A percentile compares a stretch with the other conserved stretches of the same genome.
Evolutionary conservation across 2,113 vertebrate genomes (phyloP).

Genomic region (Electrona antarctica): DNA sequence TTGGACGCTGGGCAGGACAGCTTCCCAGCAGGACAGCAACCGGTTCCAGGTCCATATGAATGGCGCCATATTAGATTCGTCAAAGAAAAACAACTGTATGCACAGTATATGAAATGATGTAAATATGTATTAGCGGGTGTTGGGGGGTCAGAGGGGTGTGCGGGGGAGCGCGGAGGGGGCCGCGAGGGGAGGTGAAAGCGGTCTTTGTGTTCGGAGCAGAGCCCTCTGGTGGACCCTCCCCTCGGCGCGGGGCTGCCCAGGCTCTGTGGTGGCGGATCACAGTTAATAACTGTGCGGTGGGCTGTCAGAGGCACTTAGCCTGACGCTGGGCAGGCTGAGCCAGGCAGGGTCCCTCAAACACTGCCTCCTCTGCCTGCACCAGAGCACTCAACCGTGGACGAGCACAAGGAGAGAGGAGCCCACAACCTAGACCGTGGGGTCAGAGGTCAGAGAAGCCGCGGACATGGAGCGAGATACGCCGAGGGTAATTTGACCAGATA

Average conservation of each 20-base stretch:
- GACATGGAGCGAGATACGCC: constrained; percentile 14
- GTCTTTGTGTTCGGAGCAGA: constrained; percentile 77
- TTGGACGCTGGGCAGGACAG: constrained; percentile 10
- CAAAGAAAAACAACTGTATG: constrained; percentile 27
- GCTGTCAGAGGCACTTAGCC: constrained; percentile 83
- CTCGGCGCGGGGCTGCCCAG: constrained; percentile 55
- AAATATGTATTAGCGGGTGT: constrained; percentile 65
- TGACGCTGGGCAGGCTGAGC: constrained; percentile 80
- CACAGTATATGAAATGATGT: constrained; percentile 57
- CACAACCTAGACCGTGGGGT: background rate
- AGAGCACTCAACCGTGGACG: constrained; percentile 33
- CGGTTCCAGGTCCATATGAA: constrained; percentile 41
- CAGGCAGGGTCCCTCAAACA: constrained; percentile 52
- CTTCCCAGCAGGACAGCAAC: constrained; percentile 22
- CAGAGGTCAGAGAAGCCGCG: constrained; percentile 14
- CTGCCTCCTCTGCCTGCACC: constrained; percentile 58
- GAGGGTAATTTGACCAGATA: constrained; percentile 16
- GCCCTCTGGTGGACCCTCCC: constrained; percentile 70
- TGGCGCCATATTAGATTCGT: constrained; percentile 44
- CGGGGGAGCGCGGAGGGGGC: constrained; percentile 28
- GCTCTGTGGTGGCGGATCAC: constrained; percentile 78
- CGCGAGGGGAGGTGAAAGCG: constrained; percentile 72
- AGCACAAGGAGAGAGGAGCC: constrained; percentile 6
- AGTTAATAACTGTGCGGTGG: constrained; percentile 83
- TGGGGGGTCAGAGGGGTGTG: constrained; percentile 17